Percentiles rank a stretch among this genome's conserved stretches.
phyloP scores from a whole-genome alignment of 2,797 vertebrate species.

The Otolemur crassicaudatus region DNA sequence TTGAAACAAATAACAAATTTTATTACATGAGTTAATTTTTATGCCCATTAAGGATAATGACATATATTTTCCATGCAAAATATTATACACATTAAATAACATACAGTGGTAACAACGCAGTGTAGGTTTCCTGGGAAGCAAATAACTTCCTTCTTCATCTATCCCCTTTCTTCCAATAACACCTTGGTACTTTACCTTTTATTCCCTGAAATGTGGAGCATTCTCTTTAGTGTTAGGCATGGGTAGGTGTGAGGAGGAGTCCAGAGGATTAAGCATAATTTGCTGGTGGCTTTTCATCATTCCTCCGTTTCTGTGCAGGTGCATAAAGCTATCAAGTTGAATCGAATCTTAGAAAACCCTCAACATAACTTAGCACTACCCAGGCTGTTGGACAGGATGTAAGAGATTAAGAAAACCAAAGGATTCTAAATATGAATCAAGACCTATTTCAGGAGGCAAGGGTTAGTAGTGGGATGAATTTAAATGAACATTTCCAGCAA shows the following conservation, averaged over 20 bases:
- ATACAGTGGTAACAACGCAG: too few species aligned
- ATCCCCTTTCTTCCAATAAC: not conserved
- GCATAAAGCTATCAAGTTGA: not conserved
- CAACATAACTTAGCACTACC: too few species aligned
- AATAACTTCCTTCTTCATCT: not conserved
- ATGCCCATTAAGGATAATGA: too few species aligned
- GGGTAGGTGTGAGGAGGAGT: fast-evolving
- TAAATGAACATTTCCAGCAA: not conserved
- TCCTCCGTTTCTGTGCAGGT: not conserved
- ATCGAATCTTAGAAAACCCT: too few species aligned
- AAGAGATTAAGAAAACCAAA: too few species aligned
- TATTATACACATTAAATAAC: too few species aligned
- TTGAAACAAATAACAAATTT: too few species aligned
- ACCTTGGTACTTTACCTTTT: not conserved
- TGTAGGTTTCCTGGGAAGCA: too few species aligned
- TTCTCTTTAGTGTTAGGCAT: not conserved
- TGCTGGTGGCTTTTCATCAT: not conserved
- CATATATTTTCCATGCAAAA: too few species aligned
- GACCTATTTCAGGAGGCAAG: not conserved
- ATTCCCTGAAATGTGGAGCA: not conserved
- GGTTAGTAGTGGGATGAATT: not conserved
- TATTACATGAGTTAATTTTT: too few species aligned
- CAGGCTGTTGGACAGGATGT: too few species aligned
- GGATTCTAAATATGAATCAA: not conserved
- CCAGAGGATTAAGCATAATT: not conserved